Evolutionary conservation across 2,888 invertebrate genomes (phyloP).

Genomic region (Blomia tropicalis): DNA sequence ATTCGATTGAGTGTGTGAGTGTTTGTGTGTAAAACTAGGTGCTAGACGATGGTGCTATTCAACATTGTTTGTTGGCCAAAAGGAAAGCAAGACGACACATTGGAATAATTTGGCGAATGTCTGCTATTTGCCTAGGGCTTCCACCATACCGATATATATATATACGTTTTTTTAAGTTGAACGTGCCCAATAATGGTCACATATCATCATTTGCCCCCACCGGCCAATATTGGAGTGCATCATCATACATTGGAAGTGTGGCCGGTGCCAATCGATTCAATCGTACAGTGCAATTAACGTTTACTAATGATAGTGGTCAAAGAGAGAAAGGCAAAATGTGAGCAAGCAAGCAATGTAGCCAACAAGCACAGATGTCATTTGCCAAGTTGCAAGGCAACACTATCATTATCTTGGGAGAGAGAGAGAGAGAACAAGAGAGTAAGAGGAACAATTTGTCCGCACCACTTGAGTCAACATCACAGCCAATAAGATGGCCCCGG

Average conservation of each 20-base stretch:
- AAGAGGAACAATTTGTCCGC: conserved; percentile 11
- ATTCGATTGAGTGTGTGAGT: neutral
- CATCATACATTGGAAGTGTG: too few species aligned
- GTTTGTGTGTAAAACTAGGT: conserved; percentile 6
- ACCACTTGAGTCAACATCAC: too few species aligned
- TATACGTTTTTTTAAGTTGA: too few species aligned
- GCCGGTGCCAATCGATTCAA: conserved; percentile 3
- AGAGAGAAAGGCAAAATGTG: neutral
- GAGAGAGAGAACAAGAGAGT: neutral
- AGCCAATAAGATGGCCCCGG: too few species aligned
- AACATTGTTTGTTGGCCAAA: too few species aligned
- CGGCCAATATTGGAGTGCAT: too few species aligned
- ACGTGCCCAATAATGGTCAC: too few species aligned
- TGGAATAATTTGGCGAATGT: conserved; percentile 5
- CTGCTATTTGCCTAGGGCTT: conserved; percentile 13
- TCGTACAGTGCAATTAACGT: neutral
- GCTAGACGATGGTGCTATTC: conserved; percentile 1
- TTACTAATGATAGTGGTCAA: conserved; percentile 5
- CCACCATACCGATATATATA: neutral
- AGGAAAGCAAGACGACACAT: too few species aligned
- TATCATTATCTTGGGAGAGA: too few species aligned
- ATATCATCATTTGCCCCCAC: too few species aligned
- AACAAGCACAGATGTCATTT: too few species aligned
- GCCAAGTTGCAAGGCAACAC: too few species aligned
- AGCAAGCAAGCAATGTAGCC: neutral